Conservation (phyloP, 2,797 vertebrate species). For the Pteropus rufus region DNA sequence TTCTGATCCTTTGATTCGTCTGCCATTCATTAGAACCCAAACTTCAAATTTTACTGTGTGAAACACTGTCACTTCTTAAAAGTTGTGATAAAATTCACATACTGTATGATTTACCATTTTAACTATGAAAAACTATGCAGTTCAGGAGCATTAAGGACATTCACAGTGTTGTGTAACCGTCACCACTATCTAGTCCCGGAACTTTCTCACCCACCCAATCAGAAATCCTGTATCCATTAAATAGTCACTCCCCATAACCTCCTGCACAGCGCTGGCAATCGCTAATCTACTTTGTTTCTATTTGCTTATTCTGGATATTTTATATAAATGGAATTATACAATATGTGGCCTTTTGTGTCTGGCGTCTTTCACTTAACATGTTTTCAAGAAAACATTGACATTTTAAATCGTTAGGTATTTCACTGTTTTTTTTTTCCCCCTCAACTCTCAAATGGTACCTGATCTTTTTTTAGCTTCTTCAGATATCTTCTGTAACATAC, state of each 20-base stretch:
- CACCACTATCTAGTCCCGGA: neutral
- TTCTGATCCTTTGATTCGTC: neutral
- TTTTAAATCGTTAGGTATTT: neutral
- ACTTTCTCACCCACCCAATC: neutral
- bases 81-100: neutral
- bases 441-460: neutral
- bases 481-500: neutral
- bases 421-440: neutral
- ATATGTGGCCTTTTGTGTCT: neutral
- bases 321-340: neutral
- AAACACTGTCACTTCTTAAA: neutral
- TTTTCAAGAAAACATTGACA: neutral
- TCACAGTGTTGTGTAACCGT: neutral
- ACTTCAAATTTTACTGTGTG: neutral
- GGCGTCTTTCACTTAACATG: neutral
- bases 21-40: neutral
- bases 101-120: neutral
- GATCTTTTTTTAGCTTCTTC: conserved; percentile 20
- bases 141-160: no score
- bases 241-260: neutral
- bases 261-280: neutral
- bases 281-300: neutral
- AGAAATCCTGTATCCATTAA: neutral
- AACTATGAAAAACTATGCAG: neutral
- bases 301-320: conserved; percentile 8